Base-by-base conservation (phyloP, 1,140 invertebrate genomes). In the Nebria ingens region DNA sequence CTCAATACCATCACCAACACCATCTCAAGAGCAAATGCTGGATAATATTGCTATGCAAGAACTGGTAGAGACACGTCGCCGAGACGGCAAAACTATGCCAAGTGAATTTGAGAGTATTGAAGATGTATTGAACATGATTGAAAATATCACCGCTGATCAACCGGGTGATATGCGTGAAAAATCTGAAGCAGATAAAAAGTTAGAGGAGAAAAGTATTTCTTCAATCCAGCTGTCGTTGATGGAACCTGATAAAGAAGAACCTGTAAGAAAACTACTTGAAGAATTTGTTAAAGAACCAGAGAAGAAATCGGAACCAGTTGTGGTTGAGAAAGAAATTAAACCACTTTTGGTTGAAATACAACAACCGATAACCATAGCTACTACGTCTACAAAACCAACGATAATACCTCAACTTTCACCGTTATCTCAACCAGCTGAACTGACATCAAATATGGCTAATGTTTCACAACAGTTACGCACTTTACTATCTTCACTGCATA, bases 401-500 rank as follows among this genome's bases (percentile, higher is more conserved):
- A 72, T 74, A 13, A 68, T 83, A 25, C 80, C 83, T 1, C 82
- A 85, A 65, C 66, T 85, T 2, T 85, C 83, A 0, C 84, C 84
- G 0, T 60, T 86, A 1, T 85, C 83, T 0, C 82, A 85, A 66
- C 83, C 84, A 0, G 78, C 80, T 0, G 83, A 86, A 60, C 68
- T 86, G 13, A 84, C 82, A 2, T 81, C 80, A 1, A 85, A 84
- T 55, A 82, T 85, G 60, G 82, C 78, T 0, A 84, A 82, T 62
- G 82, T 80, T 0, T 83, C 82, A 1, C 80, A 85, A 64, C 84
- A 85, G 61, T 58, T 85, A 34, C 67, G 81, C 12, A 80, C 76
- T 2, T 76, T 82, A 45, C 76, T 84, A 60, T 82, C 80, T 11
- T 80, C 81, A 1, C 65, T 79, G 2, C 74, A 79, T 21, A 65